These are phyloP conservation scores for Nymphicus hollandicus DNA, from an alignment of 2,113 vertebrate species.

Conservation along the genomic window DNA sequence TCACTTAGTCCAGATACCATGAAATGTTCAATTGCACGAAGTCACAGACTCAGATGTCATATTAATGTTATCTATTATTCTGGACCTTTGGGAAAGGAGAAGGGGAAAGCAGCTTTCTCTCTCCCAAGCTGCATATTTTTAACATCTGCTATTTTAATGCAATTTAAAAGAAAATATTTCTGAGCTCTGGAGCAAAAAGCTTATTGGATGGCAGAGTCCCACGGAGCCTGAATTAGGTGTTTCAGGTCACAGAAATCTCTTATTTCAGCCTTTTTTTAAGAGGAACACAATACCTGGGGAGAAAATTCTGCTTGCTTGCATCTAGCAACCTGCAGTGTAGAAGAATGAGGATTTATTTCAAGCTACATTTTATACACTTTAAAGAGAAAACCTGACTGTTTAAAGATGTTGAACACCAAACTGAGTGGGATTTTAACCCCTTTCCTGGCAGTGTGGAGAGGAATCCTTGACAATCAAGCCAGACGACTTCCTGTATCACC, in stretches of 20 bases:
- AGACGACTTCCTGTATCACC: not conserved
- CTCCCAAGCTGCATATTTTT: constrained; percentile 23
- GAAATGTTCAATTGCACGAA: not conserved
- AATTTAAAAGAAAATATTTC: not conserved
- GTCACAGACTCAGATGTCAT: not conserved
- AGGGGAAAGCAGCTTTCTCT: not conserved
- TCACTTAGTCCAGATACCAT: constrained; percentile 46
- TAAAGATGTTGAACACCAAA: not conserved
- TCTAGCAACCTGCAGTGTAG: not conserved
- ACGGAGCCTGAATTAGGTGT: constrained; percentile 25
- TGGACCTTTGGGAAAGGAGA: not conserved
- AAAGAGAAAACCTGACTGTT: not conserved
- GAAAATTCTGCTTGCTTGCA: constrained; percentile 15
- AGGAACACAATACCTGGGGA: not conserved
- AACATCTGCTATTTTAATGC: constrained; percentile 52
- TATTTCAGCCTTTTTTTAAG: not conserved
- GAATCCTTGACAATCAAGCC: not conserved
- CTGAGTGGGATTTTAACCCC: not conserved
- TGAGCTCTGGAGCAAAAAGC: not conserved
- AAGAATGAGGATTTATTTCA: constrained; percentile 5
- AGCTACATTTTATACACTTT: not conserved
- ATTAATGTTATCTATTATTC: constrained; percentile 42
- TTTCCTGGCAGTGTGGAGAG: not conserved
- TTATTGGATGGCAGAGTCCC: constrained; percentile 3
- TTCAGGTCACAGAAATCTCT: constrained; percentile 17